Base-by-base conservation (phyloP, 2,888 invertebrate genomes). In the Lordiphosa fenestrarum region DNA sequence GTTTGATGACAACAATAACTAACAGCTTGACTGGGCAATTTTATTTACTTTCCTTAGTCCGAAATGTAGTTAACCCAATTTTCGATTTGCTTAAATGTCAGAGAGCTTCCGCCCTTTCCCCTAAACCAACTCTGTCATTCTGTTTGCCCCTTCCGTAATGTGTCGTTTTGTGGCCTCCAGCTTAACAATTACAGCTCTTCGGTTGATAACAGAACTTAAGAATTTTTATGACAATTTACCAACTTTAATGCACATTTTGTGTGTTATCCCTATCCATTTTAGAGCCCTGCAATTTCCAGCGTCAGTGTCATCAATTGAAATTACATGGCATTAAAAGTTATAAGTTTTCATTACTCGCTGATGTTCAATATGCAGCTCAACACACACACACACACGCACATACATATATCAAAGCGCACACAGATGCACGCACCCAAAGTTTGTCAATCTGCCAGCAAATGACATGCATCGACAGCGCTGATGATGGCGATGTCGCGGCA, bases 291-390 rank as follows among this genome's bases (percentile, higher is more conserved):
- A 78, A 82, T 78, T 82, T 84, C 61, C 66, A 63, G 66, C 66
- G 78, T 82, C 66, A 50, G 60, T 75, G 80, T 51, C 83, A 80
- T 78, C 85, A 82, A 83, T 82, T 69, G 72, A 78, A 78, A 78
- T 84, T 78, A 83, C 80, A 75, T 80, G 66, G 83, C 76, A 82
- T 83, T 76, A 82, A 80, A 80, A 80, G 70, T 73, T 76, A 76
- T 80, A 82, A 84, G 85, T 72, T 84, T 69, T 78, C 77, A 84
- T 77, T 84, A 84, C 82, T 56, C 68, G 63, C 73, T 77, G 71
- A 64, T 72, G 78, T 63, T 71, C 60, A 35, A 36, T 25, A 25
- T 25, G 25, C 25, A 25, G 25, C 25, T 25, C 7, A 0, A 25
- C 25, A 25, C 25, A 25, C 25, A 40, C 37, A 19, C 38, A 13